Percentiles rank a stretch among this genome's conserved stretches.
Conservation (phyloP, 2,113 vertebrate genomes). For the Pristiophorus japonicus region DNA sequence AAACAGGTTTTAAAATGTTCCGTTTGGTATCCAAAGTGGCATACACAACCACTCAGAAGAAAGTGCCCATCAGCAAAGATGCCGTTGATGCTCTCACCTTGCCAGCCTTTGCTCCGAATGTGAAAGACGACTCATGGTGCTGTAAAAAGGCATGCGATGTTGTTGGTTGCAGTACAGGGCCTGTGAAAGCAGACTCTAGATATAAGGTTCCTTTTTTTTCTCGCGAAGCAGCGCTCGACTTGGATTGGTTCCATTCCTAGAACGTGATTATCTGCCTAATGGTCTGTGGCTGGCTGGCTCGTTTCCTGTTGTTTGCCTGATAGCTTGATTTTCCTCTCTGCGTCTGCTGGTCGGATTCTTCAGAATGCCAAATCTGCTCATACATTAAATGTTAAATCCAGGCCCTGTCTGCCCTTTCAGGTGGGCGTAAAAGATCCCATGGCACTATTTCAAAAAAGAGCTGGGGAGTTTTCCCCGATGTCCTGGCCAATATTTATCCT, state of each 20-base stretch:
- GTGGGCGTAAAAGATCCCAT: not conserved
- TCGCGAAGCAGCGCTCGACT: not conserved
- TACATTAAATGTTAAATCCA: not conserved
- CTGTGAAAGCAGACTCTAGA: not conserved
- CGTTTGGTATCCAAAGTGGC: not conserved
- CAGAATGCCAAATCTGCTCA: not conserved
- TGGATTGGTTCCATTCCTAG: not conserved
- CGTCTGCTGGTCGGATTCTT: not conserved
- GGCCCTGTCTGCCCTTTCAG: not conserved
- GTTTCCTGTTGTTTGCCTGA: not conserved
- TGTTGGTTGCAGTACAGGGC: not conserved
- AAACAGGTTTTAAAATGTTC: not conserved
- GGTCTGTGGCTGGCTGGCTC: not conserved
- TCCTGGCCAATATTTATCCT: not conserved
- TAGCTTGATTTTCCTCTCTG: not conserved
- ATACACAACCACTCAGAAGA: not conserved
- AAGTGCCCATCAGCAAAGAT: not conserved
- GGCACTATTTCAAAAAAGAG: not conserved
- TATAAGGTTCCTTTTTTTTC: not conserved
- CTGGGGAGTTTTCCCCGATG: not conserved
- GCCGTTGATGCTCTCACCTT: not conserved
- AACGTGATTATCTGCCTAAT: not conserved
- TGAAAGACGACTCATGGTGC: not conserved
- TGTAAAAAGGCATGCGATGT: not conserved
- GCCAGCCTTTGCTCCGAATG: not conserved